A percentile compares a stretch with the other conserved stretches of the same genome.
phyloP scores from a whole-genome alignment of 2,113 vertebrate species.

The Hippopotamus amphibius region DNA sequence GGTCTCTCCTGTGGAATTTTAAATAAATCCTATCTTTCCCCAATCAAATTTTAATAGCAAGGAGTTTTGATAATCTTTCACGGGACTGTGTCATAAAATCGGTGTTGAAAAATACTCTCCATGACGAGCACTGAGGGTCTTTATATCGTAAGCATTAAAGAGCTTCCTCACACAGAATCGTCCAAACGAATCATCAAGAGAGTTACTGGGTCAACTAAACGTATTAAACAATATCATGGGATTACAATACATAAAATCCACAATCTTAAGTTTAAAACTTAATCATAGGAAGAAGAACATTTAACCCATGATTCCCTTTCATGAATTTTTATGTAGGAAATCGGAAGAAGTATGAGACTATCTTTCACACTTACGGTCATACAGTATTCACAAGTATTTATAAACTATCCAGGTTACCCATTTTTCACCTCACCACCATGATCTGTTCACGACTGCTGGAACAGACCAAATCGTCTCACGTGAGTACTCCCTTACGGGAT shows the following conservation, averaged over 20 bases:
- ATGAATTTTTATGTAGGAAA: slow-evolving; percentile 1
- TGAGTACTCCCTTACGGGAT: background rate
- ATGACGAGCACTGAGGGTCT: background rate
- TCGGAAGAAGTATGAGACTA: background rate
- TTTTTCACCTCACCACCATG: background rate
- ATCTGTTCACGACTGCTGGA: background rate
- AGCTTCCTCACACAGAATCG: background rate
- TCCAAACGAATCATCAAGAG: background rate
- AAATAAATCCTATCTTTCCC: background rate
- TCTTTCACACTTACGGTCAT: background rate
- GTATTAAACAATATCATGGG: background rate
- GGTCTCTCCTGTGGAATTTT: background rate
- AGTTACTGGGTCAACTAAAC: background rate
- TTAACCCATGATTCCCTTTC: background rate
- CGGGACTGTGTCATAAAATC: background rate
- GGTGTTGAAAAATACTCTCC: background rate
- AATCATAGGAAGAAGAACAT: background rate
- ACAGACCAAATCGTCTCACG: background rate
- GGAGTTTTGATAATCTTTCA: background rate
- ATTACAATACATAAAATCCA: background rate
- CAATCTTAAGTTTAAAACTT: slow-evolving; percentile 3
- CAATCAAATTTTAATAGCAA: slow-evolving; percentile 36
- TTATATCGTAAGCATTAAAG: background rate
- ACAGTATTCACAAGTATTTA: background rate
- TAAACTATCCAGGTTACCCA: background rate